A percentile compares a stretch with the other conserved stretches of the same genome.
Conservation (phyloP, 2,888 invertebrate species). For the Tiliacea aurago region DNA sequence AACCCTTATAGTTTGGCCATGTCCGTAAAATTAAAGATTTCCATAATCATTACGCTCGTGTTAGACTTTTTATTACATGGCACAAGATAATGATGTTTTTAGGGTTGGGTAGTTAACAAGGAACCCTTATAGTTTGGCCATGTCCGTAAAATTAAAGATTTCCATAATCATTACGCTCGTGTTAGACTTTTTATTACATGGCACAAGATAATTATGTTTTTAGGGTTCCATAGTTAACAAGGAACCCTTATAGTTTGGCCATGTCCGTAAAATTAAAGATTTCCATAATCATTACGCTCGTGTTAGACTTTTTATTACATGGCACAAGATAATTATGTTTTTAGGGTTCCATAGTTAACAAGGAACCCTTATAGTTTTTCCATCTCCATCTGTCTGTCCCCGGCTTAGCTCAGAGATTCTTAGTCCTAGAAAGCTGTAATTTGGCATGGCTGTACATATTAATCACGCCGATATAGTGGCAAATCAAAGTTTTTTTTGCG, state of each 20-base stretch:
- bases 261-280: conserved; percentile 23
- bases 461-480: too few species aligned
- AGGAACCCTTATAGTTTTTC: too few species aligned
- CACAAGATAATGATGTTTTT: not conserved
- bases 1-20: too few species aligned
- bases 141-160: conserved; percentile 27
- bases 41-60: not conserved
- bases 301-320: not conserved
- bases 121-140: too few species aligned
- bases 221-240: too few species aligned
- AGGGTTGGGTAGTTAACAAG: too few species aligned
- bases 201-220: not conserved
- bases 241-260: too few species aligned
- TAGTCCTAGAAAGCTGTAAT: too few species aligned
- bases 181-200: not conserved
- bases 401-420: too few species aligned
- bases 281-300: conserved; percentile 2
- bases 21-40: conserved; percentile 29
- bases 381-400: too few species aligned
- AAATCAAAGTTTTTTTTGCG: too few species aligned
- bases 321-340: not conserved
- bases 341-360: not conserved
- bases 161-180: not conserved
- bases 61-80: not conserved
- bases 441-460: too few species aligned